Conservation (phyloP, 2,113 vertebrate species). For the Hemicordylus capensis region DNA sequence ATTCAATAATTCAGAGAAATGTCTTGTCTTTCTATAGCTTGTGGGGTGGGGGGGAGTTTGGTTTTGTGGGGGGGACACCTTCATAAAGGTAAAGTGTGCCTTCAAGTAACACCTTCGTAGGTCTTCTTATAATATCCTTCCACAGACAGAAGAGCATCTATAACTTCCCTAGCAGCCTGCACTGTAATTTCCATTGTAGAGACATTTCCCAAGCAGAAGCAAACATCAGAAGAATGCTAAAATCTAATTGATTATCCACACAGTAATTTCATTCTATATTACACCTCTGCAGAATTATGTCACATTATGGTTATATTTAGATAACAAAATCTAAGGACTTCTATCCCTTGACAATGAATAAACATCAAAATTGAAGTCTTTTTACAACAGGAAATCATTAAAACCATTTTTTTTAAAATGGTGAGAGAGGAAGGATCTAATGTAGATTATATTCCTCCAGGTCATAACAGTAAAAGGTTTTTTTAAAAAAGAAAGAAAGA, state of each 20-base stretch:
- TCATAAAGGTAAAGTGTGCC: no score
- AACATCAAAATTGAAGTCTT: conserved; percentile 17
- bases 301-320: conserved; percentile 14
- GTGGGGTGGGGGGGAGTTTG: neutral
- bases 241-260: conserved; percentile 16
- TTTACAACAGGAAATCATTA: conserved; percentile 12
- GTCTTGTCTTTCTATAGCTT: neutral
- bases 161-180: neutral
- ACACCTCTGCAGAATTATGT: conserved; percentile 12
- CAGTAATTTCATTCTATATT: conserved; percentile 11
- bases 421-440: conserved; percentile 10
- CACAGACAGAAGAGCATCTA: neutral
- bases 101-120: no score
- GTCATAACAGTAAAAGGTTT: conserved; percentile 16
- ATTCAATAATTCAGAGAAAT: neutral
- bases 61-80: neutral
- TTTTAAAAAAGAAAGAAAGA: no score
- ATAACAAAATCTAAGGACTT: conserved; percentile 4
- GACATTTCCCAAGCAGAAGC: neutral
- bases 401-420: conserved; percentile 12
- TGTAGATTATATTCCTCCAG: conserved; percentile 10
- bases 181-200: neutral
- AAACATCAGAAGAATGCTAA: conserved; percentile 9
- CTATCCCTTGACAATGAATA: conserved; percentile 14
- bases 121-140: neutral